These are phyloP conservation scores for Cyclargus thomasi DNA, from an alignment of 1,140 invertebrate species.

Conservation along the genomic window DNA sequence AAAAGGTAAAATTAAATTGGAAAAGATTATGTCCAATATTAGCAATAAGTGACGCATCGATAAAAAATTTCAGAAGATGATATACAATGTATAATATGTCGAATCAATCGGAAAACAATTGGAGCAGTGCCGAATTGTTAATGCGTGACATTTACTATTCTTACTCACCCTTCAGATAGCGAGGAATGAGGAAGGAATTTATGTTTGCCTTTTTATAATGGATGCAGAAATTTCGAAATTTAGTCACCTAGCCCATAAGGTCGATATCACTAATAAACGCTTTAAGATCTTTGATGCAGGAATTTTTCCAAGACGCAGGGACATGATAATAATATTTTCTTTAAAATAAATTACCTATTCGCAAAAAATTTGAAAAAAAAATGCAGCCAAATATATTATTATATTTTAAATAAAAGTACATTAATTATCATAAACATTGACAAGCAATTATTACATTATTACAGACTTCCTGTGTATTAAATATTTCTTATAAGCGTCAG, in stretches of 20 bases:
- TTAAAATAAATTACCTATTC: neutral
- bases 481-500: neutral
- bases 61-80: neutral
- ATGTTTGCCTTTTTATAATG: neutral
- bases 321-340: neutral
- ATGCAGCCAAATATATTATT: neutral
- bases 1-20: too few species aligned
- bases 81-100: neutral
- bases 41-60: neutral
- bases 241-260: too few species aligned
- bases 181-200: constrained; percentile 5
- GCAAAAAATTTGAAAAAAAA: neutral
- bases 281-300: too few species aligned
- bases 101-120: constrained; percentile 6
- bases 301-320: too few species aligned
- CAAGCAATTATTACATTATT: neutral
- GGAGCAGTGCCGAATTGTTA: constrained; percentile 13
- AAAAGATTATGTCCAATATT: too few species aligned
- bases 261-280: too few species aligned
- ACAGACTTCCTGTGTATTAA: neutral
- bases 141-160: neutral
- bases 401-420: neutral
- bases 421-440: neutral
- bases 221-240: too few species aligned
- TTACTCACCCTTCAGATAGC: neutral